A percentile compares a stretch with the other conserved stretches of the same genome.
Conservation (phyloP, 2,113 vertebrate species). For the Tiliqua scincoides region DNA sequence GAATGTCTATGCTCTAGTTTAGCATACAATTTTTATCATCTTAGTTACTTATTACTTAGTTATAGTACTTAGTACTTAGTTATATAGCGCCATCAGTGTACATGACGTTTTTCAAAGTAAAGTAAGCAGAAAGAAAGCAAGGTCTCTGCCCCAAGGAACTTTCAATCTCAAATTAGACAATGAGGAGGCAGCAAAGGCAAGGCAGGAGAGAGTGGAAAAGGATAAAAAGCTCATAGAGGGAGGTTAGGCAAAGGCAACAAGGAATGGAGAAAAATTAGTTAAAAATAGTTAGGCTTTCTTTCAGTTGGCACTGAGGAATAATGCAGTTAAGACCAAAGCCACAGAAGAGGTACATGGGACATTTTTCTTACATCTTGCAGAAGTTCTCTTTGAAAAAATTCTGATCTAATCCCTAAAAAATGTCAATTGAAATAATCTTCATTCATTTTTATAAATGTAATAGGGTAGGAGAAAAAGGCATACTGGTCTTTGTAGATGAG, state of each 20-base stretch:
- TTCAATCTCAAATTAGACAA: background rate
- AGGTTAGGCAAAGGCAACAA: background rate
- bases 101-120: background rate
- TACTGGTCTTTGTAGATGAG: background rate
- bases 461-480: constrained; percentile 12
- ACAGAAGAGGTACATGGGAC: background rate
- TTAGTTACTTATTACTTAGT: constrained; percentile 24
- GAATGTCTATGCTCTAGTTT: constrained; percentile 1
- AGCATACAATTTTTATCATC: background rate
- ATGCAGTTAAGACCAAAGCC: background rate
- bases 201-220: background rate
- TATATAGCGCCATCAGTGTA: background rate
- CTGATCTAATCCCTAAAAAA: constrained; percentile 37
- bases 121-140: background rate
- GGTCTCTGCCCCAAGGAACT: background rate
- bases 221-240: background rate
- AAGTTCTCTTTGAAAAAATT: constrained; percentile 7
- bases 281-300: background rate
- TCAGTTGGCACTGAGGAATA: background rate
- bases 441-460: constrained; percentile 14
- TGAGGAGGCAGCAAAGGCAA: background rate
- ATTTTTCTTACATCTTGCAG: constrained; percentile 37
- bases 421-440: background rate
- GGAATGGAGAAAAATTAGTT: background rate
- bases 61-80: constrained; percentile 24